A percentile compares a stretch with the other conserved stretches of the same genome.
phyloP scores from a whole-genome alignment of 2,888 invertebrate species.

The Ellobium chinense region DNA sequence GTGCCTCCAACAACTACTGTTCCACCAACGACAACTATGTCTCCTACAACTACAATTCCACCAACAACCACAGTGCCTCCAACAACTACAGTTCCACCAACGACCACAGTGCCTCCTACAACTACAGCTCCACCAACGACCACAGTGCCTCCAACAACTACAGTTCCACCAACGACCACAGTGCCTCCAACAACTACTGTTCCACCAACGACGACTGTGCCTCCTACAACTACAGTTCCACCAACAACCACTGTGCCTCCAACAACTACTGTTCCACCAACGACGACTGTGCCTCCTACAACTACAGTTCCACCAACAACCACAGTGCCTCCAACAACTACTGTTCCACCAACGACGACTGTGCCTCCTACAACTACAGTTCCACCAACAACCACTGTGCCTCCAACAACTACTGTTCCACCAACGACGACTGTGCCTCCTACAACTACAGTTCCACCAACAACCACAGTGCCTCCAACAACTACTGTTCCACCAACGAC shows the following conservation, averaged over 20 bases:
- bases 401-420: not conserved
- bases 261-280: not conserved
- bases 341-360: too few species aligned
- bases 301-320: not conserved
- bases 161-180: too few species aligned
- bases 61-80: not conserved
- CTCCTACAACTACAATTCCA: not conserved
- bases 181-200: not conserved
- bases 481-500: not conserved
- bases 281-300: not conserved
- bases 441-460: too few species aligned
- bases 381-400: not conserved
- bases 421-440: not conserved
- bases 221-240: not conserved
- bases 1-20: not conserved
- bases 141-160: not conserved
- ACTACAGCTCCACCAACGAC: conserved; percentile 6
- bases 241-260: not conserved
- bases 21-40: not conserved
- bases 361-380: not conserved
- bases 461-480: not conserved
- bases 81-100: not conserved
- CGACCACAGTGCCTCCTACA: not conserved
- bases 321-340: too few species aligned
- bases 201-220: not conserved